Evolutionary conservation across 2,888 invertebrate species (phyloP), one percentile per base, ranked within the genome.

Genomic region (Stenurella melanura): DNA sequence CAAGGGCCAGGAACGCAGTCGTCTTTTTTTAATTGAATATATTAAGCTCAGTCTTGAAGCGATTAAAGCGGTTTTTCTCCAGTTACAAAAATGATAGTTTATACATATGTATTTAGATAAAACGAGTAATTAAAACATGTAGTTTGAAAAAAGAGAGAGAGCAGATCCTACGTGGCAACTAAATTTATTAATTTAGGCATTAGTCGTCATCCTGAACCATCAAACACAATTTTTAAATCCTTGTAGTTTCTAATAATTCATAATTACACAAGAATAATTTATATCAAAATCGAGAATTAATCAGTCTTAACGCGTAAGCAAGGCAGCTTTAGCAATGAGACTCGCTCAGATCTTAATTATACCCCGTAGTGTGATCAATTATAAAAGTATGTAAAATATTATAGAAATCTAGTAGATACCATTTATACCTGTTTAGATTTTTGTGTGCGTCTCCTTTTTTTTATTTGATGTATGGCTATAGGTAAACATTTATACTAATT

Each of bases 271-370:
- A 60, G 64, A 74, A 64, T 73, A 75, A 75, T 78, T 80, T 80
- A 75, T 77, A 76, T 75, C 72, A 76, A 78, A 80, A 78, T 54
- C 56, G 61, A 60, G 69, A 75, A 80, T 80, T 80, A 79, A 80
- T 80, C 80, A 78, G 66, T 30, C 73, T 80, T 80, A 80, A 73
- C 80, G 78, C 77, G 80, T 80, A 80, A 80, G 74, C 77, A 75
- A 74, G 74, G 80, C 78, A 79, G 80, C 77, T 79, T 63, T 34
- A 63, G 63, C 56, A 80, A 73, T 72, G 76, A 73, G 77, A 21
- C 75, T 63, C 63, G 63, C 10, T 30, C 70, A 72, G 67, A 54
- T 77, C 71, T 78, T 80, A 78, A 80, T 80, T 80, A 78, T 78
- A 74, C 76, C 80, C 80, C 77, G 77, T 80, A 58, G 80, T 78